Conservation (phyloP, 2,797 vertebrate genomes). For the Heteromormyrus szaboi region DNA sequence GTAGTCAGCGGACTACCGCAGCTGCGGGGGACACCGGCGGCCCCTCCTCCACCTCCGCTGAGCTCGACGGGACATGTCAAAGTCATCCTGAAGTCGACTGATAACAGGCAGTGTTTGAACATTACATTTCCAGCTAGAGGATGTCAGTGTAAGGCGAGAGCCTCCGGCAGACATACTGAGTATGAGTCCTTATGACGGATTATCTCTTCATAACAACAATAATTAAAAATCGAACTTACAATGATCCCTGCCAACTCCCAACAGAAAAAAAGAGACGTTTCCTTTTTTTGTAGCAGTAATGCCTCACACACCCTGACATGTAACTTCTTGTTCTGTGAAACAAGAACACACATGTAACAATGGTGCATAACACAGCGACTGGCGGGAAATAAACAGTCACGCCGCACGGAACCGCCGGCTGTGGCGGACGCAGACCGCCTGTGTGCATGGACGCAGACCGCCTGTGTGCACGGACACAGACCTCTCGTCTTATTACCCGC, state of each 20-base stretch:
- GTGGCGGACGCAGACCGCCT: neutral
- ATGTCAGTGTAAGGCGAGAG: slow-evolving; percentile 30
- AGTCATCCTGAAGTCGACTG: neutral
- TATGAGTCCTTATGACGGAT: neutral
- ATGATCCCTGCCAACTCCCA: neutral
- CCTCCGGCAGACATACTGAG: slow-evolving; percentile 19
- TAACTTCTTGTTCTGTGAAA: neutral
- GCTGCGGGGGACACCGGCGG: slow-evolving; percentile 39
- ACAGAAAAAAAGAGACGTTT: neutral
- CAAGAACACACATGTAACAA: neutral
- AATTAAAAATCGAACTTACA: neutral
- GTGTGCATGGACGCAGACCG: neutral
- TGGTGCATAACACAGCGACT: neutral
- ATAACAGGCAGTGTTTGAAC: neutral
- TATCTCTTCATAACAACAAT: slow-evolving; percentile 14
- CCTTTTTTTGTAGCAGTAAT: neutral
- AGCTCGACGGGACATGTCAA: slow-evolving; percentile 18
- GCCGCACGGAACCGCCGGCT: neutral
- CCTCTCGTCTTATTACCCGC: neutral
- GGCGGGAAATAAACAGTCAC: neutral
- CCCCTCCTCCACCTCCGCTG: neutral
- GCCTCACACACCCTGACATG: neutral
- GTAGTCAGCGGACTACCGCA: slow-evolving; percentile 23
- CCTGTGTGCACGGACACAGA: neutral
- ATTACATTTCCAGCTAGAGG: slow-evolving; percentile 1